Conservation (phyloP, 2,888 invertebrate species). For the Lasioglossum pauxillum region DNA sequence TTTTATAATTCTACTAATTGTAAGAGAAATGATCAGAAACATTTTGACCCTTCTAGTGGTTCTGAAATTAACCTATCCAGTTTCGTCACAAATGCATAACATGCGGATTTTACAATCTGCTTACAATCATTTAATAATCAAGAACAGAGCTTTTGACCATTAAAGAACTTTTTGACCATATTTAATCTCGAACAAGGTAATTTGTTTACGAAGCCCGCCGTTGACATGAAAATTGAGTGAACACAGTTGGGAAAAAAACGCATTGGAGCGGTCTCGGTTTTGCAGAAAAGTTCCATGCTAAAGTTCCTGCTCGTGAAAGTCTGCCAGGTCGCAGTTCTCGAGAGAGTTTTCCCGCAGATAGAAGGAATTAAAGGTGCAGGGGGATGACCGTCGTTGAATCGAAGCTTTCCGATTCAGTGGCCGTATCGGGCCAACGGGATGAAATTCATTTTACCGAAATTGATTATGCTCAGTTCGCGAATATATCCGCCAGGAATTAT, state of each 20-base stretch:
- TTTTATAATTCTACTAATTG: too few species aligned
- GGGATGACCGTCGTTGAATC: slow-evolving; percentile 40
- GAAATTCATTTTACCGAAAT: slow-evolving; percentile 24
- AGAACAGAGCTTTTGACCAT: too few species aligned
- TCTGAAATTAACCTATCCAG: too few species aligned
- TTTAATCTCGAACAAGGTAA: too few species aligned
- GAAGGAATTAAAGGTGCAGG: slow-evolving; percentile 42
- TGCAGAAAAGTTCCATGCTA: slow-evolving; percentile 45
- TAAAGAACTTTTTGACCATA: too few species aligned
- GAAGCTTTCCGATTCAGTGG: slow-evolving; percentile 29
- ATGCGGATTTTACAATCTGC: too few species aligned
- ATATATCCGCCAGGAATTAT: neutral
- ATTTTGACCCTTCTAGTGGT: too few species aligned
- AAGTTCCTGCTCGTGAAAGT: slow-evolving; percentile 67
- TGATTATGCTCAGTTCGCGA: neutral
- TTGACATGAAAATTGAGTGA: neutral
- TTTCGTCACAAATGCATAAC: too few species aligned
- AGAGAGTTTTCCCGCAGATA: slow-evolving; percentile 33
- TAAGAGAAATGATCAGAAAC: too few species aligned
- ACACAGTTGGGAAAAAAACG: slow-evolving; percentile 1
- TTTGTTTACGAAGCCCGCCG: too few species aligned
- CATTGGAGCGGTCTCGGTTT: slow-evolving; percentile 24
- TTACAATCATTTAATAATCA: too few species aligned
- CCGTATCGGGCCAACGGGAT: neutral
- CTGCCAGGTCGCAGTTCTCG: slow-evolving; percentile 43